Evolutionary conservation across 2,797 vertebrate species (phyloP).

Genomic region (Poecilia picta): DNA sequence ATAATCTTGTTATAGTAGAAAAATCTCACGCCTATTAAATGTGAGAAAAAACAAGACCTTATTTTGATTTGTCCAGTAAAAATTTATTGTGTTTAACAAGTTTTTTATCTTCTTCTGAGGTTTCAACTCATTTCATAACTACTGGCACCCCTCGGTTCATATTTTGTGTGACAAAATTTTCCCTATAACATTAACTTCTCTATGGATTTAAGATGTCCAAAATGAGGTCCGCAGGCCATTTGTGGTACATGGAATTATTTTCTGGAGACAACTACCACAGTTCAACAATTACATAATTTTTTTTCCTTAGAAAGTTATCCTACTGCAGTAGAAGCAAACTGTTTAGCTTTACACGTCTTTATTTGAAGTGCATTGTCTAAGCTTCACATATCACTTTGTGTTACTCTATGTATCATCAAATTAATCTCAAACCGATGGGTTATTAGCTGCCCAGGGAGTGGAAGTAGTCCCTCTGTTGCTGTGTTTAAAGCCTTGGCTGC

Average conservation of each 20-base stretch:
- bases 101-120: no score
- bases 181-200: background rate
- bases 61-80: background rate
- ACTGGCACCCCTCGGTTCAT: background rate
- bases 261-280: background rate
- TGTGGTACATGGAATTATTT: background rate
- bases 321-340: background rate
- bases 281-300: background rate
- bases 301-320: background rate
- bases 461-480: constrained; percentile 28
- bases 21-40: background rate
- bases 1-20: background rate
- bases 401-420: constrained; percentile 32
- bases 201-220: background rate
- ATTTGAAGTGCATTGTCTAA: no score
- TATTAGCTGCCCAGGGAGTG: constrained; percentile 37
- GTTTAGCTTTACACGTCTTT: background rate
- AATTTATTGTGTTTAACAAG: background rate
- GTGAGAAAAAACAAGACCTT: background rate
- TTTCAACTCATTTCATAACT: background rate
- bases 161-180: background rate
- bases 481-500: constrained; percentile 38
- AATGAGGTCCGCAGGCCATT: background rate
- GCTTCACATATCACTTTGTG: constrained; percentile 4
- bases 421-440: constrained; percentile 33